Base-by-base conservation (phyloP, 1,140 invertebrate species). In the Lasioglossum baleicum region DNA sequence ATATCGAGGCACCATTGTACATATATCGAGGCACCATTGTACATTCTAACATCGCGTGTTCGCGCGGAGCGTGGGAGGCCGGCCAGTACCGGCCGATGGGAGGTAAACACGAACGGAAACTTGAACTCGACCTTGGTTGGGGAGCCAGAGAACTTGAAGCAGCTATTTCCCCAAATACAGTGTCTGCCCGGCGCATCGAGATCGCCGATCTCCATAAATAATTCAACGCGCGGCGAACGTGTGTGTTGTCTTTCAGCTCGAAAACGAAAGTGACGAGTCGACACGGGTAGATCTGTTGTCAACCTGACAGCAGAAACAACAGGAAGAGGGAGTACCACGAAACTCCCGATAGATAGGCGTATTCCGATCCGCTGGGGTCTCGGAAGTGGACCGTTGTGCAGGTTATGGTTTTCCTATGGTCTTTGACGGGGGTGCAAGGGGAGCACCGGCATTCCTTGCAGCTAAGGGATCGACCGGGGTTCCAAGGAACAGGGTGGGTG, bases 331-430 rank as follows among this genome's bases (percentile, higher is more conserved):
- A 13, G 3, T 4, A 13, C 44, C 8, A 20, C 51, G 17, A 15
- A 26, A 26, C 44, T 35, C 26, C 13, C 15, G 75, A 70, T 81
- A 81, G 15, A 53, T 74, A 53, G 80, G 31, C 63, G 80, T 63
- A 80, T 80, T 66, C 65, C 63, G 75, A 85, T 80, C 85, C 78
- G 56, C n/a, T 60, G 61, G 82, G 67, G 81, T 83, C 71, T 84
- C 81, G 80, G 67, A 87, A 89, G 85, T 90, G 84, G 85, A 89
- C 83, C 88, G 85, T 90, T 90, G 89, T 89, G 90, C 85, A 82
- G 90, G 90, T 90, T 90, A 90, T 90, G 89, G 89, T 90, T 88
- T 81, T 75, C 17, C 83, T 85, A 74, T 78, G 79, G 61, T 84
- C 67, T 82, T 56, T 48, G 68, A 69, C 15, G 77, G 63, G 74